These are phyloP conservation scores for Habroteleia sp. DNA, from an alignment of 2,888 invertebrate genomes.

Conservation along the genomic window DNA sequence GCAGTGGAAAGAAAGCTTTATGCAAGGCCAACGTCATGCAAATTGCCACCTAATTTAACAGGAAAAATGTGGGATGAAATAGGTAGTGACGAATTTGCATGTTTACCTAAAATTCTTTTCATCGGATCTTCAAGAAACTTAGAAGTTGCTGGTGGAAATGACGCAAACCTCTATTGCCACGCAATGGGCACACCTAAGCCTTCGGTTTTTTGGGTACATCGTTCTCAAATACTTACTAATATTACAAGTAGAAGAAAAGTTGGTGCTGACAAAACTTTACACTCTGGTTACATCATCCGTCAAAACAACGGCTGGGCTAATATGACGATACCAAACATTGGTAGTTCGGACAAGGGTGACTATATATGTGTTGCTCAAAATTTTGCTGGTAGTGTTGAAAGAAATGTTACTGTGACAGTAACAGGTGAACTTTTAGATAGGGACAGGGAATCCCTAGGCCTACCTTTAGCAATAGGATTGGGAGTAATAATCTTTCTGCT, in stretches of 20 bases:
- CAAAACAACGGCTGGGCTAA: slow-evolving; percentile 81
- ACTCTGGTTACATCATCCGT: slow-evolving; percentile 77
- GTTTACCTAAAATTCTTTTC: slow-evolving; percentile 86
- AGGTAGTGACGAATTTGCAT: slow-evolving; percentile 89
- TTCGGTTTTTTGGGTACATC: slow-evolving; percentile 83
- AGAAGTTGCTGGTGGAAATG: slow-evolving; percentile 84
- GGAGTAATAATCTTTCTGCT: slow-evolving; percentile 82
- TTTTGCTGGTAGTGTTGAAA: slow-evolving; percentile 89
- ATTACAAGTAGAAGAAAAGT: slow-evolving; percentile 71
- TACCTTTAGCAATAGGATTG: slow-evolving; percentile 80
- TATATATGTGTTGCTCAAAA: slow-evolving; percentile 92
- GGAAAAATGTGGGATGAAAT: slow-evolving; percentile 89
- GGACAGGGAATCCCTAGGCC: slow-evolving; percentile 74
- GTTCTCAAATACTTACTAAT: slow-evolving; percentile 72
- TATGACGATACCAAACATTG: slow-evolving; percentile 85
- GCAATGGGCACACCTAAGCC: slow-evolving; percentile 90
- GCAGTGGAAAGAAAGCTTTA: slow-evolving; percentile 88
- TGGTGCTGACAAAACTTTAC: slow-evolving; percentile 76
- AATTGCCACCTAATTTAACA: slow-evolving; percentile 86
- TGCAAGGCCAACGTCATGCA: slow-evolving; percentile 88
- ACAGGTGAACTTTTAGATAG: slow-evolving; percentile 74
- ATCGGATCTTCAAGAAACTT: slow-evolving; percentile 82
- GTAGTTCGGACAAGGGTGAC: slow-evolving; percentile 86
- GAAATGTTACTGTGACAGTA: slow-evolving; percentile 86
- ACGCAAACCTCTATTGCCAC: slow-evolving; percentile 87